Base-by-base conservation (phyloP, 2,888 invertebrate genomes). In the Cistogaster globosa region DNA sequence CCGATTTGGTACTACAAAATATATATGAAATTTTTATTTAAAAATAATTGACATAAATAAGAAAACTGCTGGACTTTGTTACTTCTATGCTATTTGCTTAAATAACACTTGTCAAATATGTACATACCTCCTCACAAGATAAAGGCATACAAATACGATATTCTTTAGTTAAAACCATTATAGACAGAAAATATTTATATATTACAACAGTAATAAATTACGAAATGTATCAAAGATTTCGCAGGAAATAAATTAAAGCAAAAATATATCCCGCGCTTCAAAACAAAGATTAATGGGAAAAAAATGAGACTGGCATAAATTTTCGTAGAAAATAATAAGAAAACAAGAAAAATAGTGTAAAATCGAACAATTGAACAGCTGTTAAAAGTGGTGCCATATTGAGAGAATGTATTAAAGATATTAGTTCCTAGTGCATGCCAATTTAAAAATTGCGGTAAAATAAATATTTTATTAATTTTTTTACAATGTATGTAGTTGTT, bases 101-200 rank as follows among this genome's bases (percentile, higher is more conserved):
- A 65, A 45, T 26, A 58, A 32, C 20, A 67, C 38, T n/a, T 60
- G 9, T 0, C 2, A 57, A 12, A 20, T 42, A n/a, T n/a, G n/a
- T n/a, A 88, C 88, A 92, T 94, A 98, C 98, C 96, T 98, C 98
- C 91, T 97, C 97, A 3, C 97, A 97, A 2, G 97, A 96, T 89
- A 98, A 94, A 14, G 98, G 98, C 97, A 98, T 98, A 90, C 97
- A 97, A 92, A 98, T 96, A 90, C 97, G 94, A 91, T 96, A 98
- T 93, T 98, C 98, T 92, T 97, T 97, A 7, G 96, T 95, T 87
- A 97, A 93, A 89, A 97, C 97, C 97, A 97, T 98, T 86, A 88
- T 92, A 42, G 42, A 16, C 0, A 60, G 62, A 67, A 57, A 69
- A 62, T 69, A 32, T 20, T 38, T 36, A 11, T 69, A n/a, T 14